phyloP scores from a whole-genome alignment of 2,888 invertebrate species.

The Meliscaeva auricollis region DNA sequence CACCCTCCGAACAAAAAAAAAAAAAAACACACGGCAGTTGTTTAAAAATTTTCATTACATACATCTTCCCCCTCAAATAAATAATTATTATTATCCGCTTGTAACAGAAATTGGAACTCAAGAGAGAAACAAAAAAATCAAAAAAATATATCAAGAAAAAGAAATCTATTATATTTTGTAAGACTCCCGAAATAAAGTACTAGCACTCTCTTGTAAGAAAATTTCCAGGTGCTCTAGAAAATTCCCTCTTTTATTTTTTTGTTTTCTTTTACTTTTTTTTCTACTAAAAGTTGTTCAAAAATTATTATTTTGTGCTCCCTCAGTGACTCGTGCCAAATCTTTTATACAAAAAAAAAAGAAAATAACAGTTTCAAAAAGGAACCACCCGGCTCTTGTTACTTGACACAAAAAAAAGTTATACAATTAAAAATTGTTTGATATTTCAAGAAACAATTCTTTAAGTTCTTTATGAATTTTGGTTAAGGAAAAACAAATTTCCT shows the following conservation, averaged over 20 bases:
- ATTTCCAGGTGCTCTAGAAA: slow-evolving; percentile 70
- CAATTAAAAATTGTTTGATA: slow-evolving; percentile 35
- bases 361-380: slow-evolving; percentile 41
- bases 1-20: no score
- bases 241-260: slow-evolving; percentile 56
- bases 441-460: not conserved
- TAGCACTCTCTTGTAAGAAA: slow-evolving; percentile 45
- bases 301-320: slow-evolving; percentile 1
- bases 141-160: slow-evolving; percentile 47
- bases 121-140: slow-evolving; percentile 36
- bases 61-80: slow-evolving; percentile 58
- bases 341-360: slow-evolving; percentile 28
- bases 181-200: slow-evolving; percentile 47
- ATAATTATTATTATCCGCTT: slow-evolving; percentile 34
- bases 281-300: slow-evolving; percentile 26
- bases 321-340: slow-evolving; percentile 71
- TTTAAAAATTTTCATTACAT: slow-evolving; percentile 57
- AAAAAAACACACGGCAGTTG: slow-evolving; percentile 66
- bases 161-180: slow-evolving; percentile 52
- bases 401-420: slow-evolving; percentile 10
- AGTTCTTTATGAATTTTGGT: not conserved
- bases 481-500: not conserved
- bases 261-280: slow-evolving; percentile 14
- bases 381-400: slow-evolving; percentile 35
- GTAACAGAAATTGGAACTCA: slow-evolving; percentile 18